Base-by-base conservation (phyloP, 2,797 vertebrate species). In the Scomberomorus guttatus region DNA sequence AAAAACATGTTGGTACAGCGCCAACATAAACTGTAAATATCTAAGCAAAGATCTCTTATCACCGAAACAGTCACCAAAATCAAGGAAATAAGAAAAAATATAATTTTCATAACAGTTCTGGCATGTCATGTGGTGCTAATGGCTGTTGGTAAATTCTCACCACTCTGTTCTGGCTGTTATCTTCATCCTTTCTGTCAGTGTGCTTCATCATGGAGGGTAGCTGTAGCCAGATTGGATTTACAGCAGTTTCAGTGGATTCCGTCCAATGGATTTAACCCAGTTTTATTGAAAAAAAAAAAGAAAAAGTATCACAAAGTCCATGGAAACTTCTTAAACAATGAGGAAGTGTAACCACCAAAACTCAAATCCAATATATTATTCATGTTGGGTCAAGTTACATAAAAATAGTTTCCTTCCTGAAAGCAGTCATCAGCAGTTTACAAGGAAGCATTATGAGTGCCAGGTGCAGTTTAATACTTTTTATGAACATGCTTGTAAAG, bases 331-430 rank as follows among this genome's bases (percentile, higher is more conserved):
- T 37, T 8, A 51, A 54, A 56, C 29, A 59, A 75, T 20, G 59
- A 76, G 73, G 76, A 82, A 80, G 54, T 64, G 12, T 18, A 17
- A 46, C 9, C 20, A 48, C 3, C 9, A 13, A 61, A 66, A 78
- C 20, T 72, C 39, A 60, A 68, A 79, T 66, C 14, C 27, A 54
- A 22, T 12, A 8, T n/a, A 14, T 6, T 6, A 9, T 59, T 72
- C 42, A 32, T 75, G 72, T 79, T 42, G 6, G 22, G 29, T 72
- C 69, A 66, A 6, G 73, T 57, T 17, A 0, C 14, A 20, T 51
- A 79, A 68, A 78, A 68, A 81, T 27, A 70, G 13, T 6, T 29
- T 39, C 5, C 69, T 77, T 46, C 56, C 61, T 24, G 50, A 48
- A 68, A 81, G 15, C 11, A 4, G 17, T 17, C 2, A 50, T 57